Percentiles rank a stretch among this genome's conserved stretches.
Conservation (phyloP, 2,113 vertebrate genomes). For the Nothobranchius kuhntae region DNA sequence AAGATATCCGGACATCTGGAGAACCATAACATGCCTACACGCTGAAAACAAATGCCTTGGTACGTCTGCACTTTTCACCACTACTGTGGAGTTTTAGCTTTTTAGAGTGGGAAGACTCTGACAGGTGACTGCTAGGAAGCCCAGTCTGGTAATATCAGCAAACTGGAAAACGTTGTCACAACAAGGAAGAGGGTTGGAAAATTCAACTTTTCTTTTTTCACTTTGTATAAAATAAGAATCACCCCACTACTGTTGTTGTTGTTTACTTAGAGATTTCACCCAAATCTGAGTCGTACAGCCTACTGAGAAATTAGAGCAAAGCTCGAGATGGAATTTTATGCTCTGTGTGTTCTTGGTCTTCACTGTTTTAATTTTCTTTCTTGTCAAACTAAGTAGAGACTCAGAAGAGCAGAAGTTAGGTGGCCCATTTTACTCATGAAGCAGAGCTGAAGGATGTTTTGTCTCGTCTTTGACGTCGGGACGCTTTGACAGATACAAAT, state of each 20-base stretch:
- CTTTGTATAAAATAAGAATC: conserved; percentile 12
- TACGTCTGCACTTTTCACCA: neutral
- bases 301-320: neutral
- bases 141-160: neutral
- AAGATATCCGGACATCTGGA: neutral
- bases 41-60: neutral
- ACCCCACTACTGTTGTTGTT: neutral
- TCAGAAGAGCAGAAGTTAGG: neutral
- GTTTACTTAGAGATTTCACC: conserved; percentile 1
- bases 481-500: conserved; percentile 59
- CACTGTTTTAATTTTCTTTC: too few species aligned
- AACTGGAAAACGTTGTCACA: neutral
- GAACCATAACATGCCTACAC: neutral
- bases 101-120: neutral
- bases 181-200: neutral
- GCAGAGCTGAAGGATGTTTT: conserved; percentile 14
- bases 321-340: neutral
- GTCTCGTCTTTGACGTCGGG: conserved; percentile 31
- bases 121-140: neutral
- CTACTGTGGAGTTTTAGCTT: neutral
- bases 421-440: neutral
- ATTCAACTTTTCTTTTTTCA: neutral
- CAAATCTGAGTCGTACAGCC: neutral
- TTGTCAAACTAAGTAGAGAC: neutral
- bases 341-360: too few species aligned